These are phyloP conservation scores for Caenorhabditis macrosperma DNA, from an alignment of 2,888 invertebrate genomes.

Conservation along the genomic window DNA sequence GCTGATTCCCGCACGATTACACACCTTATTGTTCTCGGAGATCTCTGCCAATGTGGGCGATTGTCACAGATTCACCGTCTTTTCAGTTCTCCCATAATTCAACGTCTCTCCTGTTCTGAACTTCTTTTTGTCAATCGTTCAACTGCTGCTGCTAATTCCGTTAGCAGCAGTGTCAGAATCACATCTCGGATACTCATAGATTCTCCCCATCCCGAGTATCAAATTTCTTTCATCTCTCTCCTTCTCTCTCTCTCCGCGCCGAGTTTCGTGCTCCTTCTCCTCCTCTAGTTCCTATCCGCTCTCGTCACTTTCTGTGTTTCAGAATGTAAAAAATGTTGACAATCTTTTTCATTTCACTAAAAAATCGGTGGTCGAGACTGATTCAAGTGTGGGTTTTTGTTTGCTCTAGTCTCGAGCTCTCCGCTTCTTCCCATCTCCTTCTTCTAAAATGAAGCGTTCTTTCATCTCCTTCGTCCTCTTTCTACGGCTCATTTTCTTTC, in stretches of 20 bases:
- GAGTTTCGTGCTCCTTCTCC: slow-evolving; percentile 22
- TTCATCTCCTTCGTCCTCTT: slow-evolving; percentile 3
- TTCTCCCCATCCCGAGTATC: slow-evolving; percentile 45
- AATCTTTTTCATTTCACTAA: slow-evolving; percentile 19
- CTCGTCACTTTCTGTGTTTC: slow-evolving; percentile 15
- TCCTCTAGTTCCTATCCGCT: slow-evolving; percentile 8
- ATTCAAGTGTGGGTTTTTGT: slow-evolving; percentile 18
- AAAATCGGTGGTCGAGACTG: slow-evolving; percentile 5
- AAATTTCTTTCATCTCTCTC: slow-evolving; percentile 31
- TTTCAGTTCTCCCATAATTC: neutral
- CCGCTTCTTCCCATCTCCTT: neutral
- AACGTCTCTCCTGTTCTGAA: neutral
- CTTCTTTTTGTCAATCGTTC: too few species aligned
- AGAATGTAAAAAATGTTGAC: slow-evolving; percentile 10
- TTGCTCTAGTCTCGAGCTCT: slow-evolving; percentile 23
- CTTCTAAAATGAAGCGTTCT: neutral
- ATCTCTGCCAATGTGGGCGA: neutral
- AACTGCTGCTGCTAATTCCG: slow-evolving; percentile 3
- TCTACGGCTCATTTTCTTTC: slow-evolving; percentile 7
- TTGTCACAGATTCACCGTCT: neutral
- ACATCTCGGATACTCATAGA: slow-evolving; percentile 48
- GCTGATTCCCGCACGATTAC: slow-evolving; percentile 30
- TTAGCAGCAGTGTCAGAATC: slow-evolving; percentile 48
- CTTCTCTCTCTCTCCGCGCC: slow-evolving; percentile 1
- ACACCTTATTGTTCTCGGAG: neutral